These are phyloP conservation scores for Peromyscus attwateri DNA, from an alignment of 2,797 vertebrate genomes.

Conservation along the genomic window DNA sequence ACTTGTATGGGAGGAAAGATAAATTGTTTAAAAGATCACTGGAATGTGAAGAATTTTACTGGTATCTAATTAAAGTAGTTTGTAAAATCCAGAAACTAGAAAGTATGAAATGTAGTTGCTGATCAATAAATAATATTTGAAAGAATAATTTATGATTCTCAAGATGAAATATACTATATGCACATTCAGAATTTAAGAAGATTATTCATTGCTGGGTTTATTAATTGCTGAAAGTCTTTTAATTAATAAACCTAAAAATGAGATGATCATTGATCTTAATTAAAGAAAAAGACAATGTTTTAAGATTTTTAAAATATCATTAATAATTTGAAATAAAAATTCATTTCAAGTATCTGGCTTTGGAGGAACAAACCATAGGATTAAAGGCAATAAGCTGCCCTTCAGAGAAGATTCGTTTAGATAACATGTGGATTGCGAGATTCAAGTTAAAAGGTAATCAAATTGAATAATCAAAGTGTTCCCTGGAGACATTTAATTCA, in stretches of 20 bases:
- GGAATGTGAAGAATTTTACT: conserved; percentile 26
- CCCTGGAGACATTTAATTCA: conserved; percentile 42
- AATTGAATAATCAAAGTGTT: conserved; percentile 58
- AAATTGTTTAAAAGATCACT: background rate
- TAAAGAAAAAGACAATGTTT: background rate
- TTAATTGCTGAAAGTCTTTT: conserved; percentile 35
- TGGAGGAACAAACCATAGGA: background rate
- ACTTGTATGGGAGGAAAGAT: background rate
- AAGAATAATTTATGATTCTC: conserved; percentile 45
- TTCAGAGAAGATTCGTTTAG: conserved; percentile 68
- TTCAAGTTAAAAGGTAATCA: conserved; percentile 70
- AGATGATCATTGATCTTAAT: background rate
- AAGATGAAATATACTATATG: background rate
- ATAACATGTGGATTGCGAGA: conserved; percentile 42
- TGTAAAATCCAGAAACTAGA: background rate
- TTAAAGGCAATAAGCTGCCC: conserved; percentile 48
- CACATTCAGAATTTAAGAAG: background rate
- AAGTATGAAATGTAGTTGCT: conserved; percentile 4
- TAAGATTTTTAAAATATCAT: conserved; percentile 30
- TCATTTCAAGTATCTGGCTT: conserved; percentile 20
- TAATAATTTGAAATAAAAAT: conserved; percentile 48
- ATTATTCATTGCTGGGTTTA: background rate
- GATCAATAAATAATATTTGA: conserved; percentile 21
- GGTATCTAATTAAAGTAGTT: conserved; percentile 34
- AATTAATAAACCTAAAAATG: conserved; percentile 44